Evolutionary conservation across 2,113 vertebrate species (phyloP).

Genomic region (Mormyrus iriodes): DNA sequence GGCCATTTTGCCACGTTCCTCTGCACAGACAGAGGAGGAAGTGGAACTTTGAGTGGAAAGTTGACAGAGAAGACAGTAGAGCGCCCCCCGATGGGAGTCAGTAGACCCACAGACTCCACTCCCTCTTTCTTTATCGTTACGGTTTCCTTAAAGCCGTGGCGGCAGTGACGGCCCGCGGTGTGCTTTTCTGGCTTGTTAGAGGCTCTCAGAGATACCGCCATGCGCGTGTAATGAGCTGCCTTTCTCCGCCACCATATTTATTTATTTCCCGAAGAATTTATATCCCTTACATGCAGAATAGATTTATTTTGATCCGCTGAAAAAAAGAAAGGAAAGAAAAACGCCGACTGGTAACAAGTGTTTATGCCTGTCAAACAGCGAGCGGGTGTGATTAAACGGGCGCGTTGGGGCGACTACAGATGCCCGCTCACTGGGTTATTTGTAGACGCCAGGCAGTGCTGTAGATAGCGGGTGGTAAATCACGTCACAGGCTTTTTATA

Average conservation of each 20-base stretch:
- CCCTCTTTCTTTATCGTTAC: not conserved
- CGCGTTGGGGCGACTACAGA: not conserved
- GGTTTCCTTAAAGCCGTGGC: not conserved
- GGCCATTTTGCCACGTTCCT: not conserved
- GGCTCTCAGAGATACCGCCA: not conserved
- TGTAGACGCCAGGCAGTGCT: not conserved
- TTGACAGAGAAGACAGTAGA: not conserved
- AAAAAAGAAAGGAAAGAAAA: not conserved
- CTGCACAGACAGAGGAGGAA: not conserved
- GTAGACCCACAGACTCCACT: not conserved
- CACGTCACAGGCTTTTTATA: slow-evolving; percentile 15
- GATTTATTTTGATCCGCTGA: slow-evolving; percentile 6
- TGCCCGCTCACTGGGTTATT: not conserved
- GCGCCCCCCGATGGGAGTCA: not conserved
- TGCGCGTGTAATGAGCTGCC: slow-evolving; percentile 15
- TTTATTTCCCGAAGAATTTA: slow-evolving; percentile 10
- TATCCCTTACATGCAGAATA: slow-evolving; percentile 10
- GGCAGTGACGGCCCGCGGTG: not conserved
- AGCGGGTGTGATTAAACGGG: not conserved
- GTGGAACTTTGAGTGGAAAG: not conserved
- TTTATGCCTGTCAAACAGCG: slow-evolving; percentile 10
- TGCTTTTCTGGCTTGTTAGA: slow-evolving; percentile 6
- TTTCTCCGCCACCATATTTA: slow-evolving; percentile 9
- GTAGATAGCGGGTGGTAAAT: slow-evolving; percentile 20
- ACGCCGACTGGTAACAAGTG: not conserved